phyloP scores from a whole-genome alignment of 2,797 vertebrate genomes.

The Euthynnus affinis region DNA sequence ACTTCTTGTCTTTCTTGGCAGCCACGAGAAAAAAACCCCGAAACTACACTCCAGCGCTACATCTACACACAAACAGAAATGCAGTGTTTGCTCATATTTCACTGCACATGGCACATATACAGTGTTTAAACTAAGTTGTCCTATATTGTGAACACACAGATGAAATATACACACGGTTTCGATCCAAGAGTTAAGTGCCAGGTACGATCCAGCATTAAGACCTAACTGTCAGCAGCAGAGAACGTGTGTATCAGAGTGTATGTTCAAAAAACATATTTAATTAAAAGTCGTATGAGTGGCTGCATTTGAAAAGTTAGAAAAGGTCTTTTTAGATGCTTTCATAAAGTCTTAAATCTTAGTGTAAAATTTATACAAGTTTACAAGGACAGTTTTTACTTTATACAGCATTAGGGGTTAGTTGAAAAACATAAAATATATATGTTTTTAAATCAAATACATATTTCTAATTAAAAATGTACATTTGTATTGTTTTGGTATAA shows the following conservation, averaged over 20 bases:
- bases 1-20: background rate
- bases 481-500: constrained; percentile 11
- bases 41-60: background rate
- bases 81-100: no score
- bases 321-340: background rate
- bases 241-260: no score
- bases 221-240: background rate
- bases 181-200: background rate
- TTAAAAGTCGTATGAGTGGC: background rate
- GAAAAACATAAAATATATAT: background rate
- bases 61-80: background rate
- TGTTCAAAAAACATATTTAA: background rate
- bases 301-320: background rate
- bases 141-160: constrained; percentile 13
- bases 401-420: background rate
- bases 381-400: background rate
- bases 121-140: background rate
- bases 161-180: background rate
- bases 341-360: constrained; percentile 2
- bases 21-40: background rate
- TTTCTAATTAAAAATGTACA: constrained; percentile 1
- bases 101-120: no score
- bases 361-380: constrained; percentile 24
- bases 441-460: constrained; percentile 11
- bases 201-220: constrained; percentile 35